Evolutionary conservation across 2,797 vertebrate genomes (phyloP), one percentile per base, ranked within the genome.

Genomic region (Siniperca undulata): DNA sequence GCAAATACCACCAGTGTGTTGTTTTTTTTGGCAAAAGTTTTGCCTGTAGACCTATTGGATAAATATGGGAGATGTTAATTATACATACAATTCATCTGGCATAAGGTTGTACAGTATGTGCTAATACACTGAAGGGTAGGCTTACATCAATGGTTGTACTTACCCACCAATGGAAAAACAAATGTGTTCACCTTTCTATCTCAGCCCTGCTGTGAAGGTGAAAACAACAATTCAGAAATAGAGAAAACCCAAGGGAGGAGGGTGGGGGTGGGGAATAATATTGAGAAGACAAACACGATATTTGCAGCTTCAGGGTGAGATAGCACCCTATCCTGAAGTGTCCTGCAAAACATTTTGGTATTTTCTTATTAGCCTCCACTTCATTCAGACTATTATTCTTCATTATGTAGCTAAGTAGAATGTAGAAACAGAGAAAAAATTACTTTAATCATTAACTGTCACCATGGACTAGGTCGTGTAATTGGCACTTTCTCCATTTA

Each of bases 401-500:
- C 68, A 77, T 79, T 67, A 59, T 74, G 71, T 27, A 73, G 71
- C 62, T 44, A 59, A 19, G n/a, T 1, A 9, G 34, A 2, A 42
- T 30, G 30, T 30, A 44, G 36, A 70, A 12, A 50, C 7, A 53
- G 10, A 62, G 14, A 58, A 48, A 50, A 59, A 82, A 67, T 7
- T 0, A 36, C 34, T 68, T 77, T 38, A 77, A 80, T 62, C 34
- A 70, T 83, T 56, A 73, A 56, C 62, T 75, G 68, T 65, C 46
- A 80, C 55, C 7, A 46, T 34, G 50, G 61, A 52, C 46, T 27
- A 60, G 48, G 27, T 67, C 8, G n/a, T 69, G 65, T 59, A 82
- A 82, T 48, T 71, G 78, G 16, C 60, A 76, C 24, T 66, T 70
- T 76, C 19, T 65, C n/a, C 34, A 61, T 68, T 70, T 79, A 7